Evolutionary conservation across 2,113 vertebrate species (phyloP).

Genomic region (Drymodes brunneopygia): DNA sequence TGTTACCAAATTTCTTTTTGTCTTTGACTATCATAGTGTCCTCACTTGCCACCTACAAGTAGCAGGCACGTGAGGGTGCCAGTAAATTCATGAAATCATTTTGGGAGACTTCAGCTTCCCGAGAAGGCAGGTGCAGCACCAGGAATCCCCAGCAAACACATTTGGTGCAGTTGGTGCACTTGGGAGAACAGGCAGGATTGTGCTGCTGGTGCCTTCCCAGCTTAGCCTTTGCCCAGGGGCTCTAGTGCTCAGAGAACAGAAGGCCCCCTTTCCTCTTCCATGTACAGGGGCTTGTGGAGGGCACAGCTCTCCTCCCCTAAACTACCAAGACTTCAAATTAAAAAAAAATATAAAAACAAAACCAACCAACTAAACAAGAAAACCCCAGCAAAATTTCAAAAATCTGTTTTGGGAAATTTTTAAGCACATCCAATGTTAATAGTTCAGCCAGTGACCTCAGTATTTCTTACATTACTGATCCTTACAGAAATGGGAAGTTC

Average conservation of each 20-base stretch:
- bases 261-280: not conserved
- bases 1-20: not conserved
- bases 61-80: not conserved
- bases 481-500: not conserved
- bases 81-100: not conserved
- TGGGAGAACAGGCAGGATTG: not conserved
- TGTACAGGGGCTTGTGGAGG: not conserved
- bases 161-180: fast-evolving
- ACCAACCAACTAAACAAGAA: not conserved
- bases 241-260: not conserved
- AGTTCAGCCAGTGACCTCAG: not conserved
- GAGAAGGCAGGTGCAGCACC: not conserved
- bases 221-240: not conserved
- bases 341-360: not conserved
- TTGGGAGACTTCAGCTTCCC: not conserved
- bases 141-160: not conserved
- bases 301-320: not conserved
- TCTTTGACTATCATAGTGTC: not conserved
- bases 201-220: not conserved
- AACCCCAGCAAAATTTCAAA: not conserved
- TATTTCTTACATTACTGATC: not conserved
- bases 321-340: not conserved
- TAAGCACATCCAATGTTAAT: not conserved
- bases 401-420: not conserved
- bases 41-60: not conserved